Conservation (phyloP, 2,113 vertebrate genomes). For the Acrocephalus kingi region DNA sequence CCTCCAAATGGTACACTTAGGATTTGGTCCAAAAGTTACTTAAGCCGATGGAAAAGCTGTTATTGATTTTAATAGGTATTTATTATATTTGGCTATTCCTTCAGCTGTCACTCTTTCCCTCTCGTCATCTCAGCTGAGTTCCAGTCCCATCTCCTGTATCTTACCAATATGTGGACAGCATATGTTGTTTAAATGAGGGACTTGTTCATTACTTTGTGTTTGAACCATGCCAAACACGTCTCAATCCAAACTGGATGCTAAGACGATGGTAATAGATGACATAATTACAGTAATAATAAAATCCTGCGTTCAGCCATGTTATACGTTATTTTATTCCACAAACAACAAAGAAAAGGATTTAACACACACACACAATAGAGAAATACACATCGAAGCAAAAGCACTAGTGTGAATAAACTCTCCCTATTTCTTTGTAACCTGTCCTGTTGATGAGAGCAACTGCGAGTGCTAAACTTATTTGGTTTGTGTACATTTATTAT, state of each 20-base stretch:
- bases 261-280: constrained; percentile 35
- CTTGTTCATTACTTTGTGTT: constrained; percentile 2
- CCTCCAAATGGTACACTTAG: constrained; percentile 54
- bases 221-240: constrained; percentile 39
- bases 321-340: background rate
- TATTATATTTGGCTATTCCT: constrained; percentile 57
- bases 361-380: background rate
- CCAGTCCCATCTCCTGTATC: constrained; percentile 16
- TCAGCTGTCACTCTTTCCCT: constrained; percentile 12
- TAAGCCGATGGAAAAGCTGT: constrained; percentile 57
- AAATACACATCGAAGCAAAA: background rate
- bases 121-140: constrained; percentile 37
- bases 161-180: background rate
- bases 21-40: constrained; percentile 52
- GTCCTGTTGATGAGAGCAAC: background rate
- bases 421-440: background rate
- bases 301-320: background rate
- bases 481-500: background rate
- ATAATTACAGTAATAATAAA: constrained; percentile 50
- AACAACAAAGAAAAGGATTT: background rate
- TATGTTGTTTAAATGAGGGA: constrained; percentile 28
- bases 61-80: constrained; percentile 68
- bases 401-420: background rate
- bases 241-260: background rate
- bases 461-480: background rate